A percentile compares a stretch with the other conserved stretches of the same genome.
Evolutionary conservation across 1,140 invertebrate species (phyloP).

Genomic region (Calephelis virginiensis): DNA sequence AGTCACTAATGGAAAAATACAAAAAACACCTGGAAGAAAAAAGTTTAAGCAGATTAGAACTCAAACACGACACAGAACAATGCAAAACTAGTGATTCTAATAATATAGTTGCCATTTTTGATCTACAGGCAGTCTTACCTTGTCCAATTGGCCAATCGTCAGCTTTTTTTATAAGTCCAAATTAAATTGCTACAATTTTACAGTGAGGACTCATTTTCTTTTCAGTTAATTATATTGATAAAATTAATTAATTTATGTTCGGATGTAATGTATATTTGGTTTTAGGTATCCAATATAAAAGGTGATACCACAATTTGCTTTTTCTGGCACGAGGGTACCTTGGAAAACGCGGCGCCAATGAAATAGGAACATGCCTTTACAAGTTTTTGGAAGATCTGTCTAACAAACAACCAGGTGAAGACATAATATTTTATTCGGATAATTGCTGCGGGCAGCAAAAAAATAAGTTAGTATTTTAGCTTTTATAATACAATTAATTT

Average conservation of each 20-base stretch:
- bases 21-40: slow-evolving; percentile 6
- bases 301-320: slow-evolving; percentile 27
- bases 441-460: slow-evolving; percentile 13
- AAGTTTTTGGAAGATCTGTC: slow-evolving; percentile 26
- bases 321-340: slow-evolving; percentile 33
- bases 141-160: slow-evolving; percentile 29
- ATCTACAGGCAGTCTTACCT: slow-evolving; percentile 30
- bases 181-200: slow-evolving; percentile 31
- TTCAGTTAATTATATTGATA: too few relatives aligned
- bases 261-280: too few relatives aligned
- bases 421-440: slow-evolving; percentile 13
- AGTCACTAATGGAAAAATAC: slow-evolving; percentile 5
- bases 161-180: slow-evolving; percentile 34
- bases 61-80: background rate
- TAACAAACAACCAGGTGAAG: slow-evolving; percentile 7
- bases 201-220: too few relatives aligned
- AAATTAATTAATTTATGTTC: too few relatives aligned
- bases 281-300: slow-evolving; percentile 26
- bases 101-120: slow-evolving; percentile 29
- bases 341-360: slow-evolving; percentile 28
- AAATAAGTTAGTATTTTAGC: too few relatives aligned
- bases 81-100: slow-evolving; percentile 23
- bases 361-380: slow-evolving; percentile 33
- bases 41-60: background rate
- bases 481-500: too few relatives aligned